Percentiles rank a stretch among this genome's conserved stretches.
Conservation (phyloP, 2,113 vertebrate genomes). For the Carollia perspicillata region DNA sequence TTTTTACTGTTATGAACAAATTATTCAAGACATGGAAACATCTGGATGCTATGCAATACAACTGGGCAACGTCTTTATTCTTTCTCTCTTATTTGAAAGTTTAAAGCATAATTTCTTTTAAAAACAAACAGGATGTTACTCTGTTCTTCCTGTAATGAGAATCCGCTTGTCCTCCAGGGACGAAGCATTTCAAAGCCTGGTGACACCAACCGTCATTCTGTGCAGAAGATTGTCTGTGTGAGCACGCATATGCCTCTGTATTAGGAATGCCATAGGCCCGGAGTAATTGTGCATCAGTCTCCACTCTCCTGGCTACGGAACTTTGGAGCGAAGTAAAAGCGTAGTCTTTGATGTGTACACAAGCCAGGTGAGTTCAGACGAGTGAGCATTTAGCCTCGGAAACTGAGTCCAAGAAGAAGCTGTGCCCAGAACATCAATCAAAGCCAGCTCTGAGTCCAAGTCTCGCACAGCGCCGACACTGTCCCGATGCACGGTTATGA, state of each 20-base stretch:
- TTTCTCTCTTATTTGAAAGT: neutral
- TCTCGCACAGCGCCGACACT: neutral
- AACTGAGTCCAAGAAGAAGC: slow-evolving; percentile 11
- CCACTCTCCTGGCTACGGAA: neutral
- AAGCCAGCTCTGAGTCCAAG: slow-evolving; percentile 38
- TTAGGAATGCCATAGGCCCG: neutral
- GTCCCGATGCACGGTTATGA: neutral
- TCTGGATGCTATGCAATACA: neutral
- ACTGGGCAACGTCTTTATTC: neutral
- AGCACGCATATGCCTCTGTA: neutral
- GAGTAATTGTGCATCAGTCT: neutral
- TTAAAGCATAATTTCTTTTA: slow-evolving; percentile 21
- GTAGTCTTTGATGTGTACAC: neutral
- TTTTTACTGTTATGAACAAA: slow-evolving; percentile 6
- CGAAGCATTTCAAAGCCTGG: neutral
- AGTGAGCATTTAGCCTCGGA: neutral
- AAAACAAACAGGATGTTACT: neutral
- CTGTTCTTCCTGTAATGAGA: neutral
- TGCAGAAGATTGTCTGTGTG: neutral
- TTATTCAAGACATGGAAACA: slow-evolving; percentile 14
- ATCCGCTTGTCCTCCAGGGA: neutral
- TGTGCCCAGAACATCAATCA: slow-evolving; percentile 53
- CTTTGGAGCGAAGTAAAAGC: slow-evolving; percentile 12
- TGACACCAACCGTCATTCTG: neutral
- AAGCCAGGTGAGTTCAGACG: slow-evolving; percentile 28